phyloP scores from a whole-genome alignment of 2,888 invertebrate genomes.

The Didymodactylos carnosus region DNA sequence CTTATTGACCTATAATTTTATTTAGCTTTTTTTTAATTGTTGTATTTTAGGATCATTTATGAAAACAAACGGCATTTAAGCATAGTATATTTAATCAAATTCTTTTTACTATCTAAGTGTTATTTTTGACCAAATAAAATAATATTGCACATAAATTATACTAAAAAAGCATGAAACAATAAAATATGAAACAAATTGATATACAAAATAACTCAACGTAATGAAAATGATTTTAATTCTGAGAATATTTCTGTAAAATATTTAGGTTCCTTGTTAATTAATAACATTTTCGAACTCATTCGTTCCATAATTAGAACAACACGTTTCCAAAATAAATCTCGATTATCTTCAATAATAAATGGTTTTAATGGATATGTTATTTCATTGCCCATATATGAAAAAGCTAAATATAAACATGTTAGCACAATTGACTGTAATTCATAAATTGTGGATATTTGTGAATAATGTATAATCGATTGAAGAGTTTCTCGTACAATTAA shows the following conservation, averaged over 20 bases:
- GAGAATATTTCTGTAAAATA: slow-evolving; percentile 98
- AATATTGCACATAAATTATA: too few species aligned
- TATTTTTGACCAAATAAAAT: too few species aligned
- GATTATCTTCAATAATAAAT: slow-evolving; percentile 66
- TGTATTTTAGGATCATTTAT: too few species aligned
- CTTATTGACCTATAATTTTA: too few species aligned
- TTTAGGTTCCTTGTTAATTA: slow-evolving; percentile 89
- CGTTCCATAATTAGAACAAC: slow-evolving; percentile 36
- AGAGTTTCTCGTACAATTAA: slow-evolving; percentile 85
- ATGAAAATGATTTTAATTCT: slow-evolving; percentile 73
- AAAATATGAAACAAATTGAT: too few species aligned
- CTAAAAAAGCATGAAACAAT: too few species aligned
- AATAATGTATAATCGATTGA: slow-evolving; percentile 10
- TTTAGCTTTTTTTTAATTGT: too few species aligned
- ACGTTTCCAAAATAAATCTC: slow-evolving; percentile 92
- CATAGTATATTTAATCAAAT: too few species aligned
- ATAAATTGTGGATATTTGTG: slow-evolving; percentile 18
- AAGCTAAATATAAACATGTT: slow-evolving; percentile 90
- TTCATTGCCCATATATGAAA: slow-evolving; percentile 97
- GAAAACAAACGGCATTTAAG: too few species aligned
- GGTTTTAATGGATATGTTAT: slow-evolving; percentile 98
- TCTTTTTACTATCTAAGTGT: too few species aligned
- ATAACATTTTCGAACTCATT: slow-evolving; percentile 77
- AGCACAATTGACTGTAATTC: slow-evolving; percentile 45
- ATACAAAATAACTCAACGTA: too few species aligned